phyloP scores from a whole-genome alignment of 2,888 invertebrate species.

The Eupeodes luniger region DNA sequence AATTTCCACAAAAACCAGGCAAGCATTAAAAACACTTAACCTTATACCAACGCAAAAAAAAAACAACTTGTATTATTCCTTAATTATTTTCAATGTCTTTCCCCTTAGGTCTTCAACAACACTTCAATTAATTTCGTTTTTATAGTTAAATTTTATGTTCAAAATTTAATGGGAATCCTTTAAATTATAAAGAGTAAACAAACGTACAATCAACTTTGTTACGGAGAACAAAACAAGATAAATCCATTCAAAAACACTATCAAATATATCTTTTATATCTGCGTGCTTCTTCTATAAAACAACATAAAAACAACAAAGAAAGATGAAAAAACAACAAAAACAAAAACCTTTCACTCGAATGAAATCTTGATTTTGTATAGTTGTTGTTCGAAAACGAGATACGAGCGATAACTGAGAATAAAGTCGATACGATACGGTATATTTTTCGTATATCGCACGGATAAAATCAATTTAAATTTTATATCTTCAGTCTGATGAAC shows the following conservation, averaged over 20 bases:
- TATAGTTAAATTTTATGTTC: background rate
- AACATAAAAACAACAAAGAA: background rate
- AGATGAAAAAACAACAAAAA: background rate
- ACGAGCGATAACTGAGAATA: too few relatives aligned
- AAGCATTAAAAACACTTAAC: background rate
- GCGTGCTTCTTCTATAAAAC: constrained; percentile 3
- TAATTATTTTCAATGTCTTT: background rate
- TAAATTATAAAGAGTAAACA: background rate
- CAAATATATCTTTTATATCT: constrained; percentile 7
- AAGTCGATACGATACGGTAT: background rate
- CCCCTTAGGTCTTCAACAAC: background rate
- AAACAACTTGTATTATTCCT: background rate
- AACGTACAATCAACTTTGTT: background rate
- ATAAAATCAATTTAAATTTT: constrained; percentile 45
- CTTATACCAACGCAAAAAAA: background rate
- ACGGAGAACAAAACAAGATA: background rate
- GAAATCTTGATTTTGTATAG: constrained; percentile 10
- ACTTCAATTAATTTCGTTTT: background rate
- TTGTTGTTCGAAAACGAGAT: too few relatives aligned
- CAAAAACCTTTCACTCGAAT: background rate
- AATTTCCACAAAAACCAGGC: background rate
- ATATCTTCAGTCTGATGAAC: constrained; percentile 33
- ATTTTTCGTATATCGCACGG: constrained; percentile 6
- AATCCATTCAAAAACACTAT: constrained; percentile 12
- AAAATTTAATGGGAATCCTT: background rate